Percentiles rank a stretch among this genome's conserved stretches.
phyloP scores from a whole-genome alignment of 2,113 vertebrate genomes.

The Daubentonia madagascariensis region DNA sequence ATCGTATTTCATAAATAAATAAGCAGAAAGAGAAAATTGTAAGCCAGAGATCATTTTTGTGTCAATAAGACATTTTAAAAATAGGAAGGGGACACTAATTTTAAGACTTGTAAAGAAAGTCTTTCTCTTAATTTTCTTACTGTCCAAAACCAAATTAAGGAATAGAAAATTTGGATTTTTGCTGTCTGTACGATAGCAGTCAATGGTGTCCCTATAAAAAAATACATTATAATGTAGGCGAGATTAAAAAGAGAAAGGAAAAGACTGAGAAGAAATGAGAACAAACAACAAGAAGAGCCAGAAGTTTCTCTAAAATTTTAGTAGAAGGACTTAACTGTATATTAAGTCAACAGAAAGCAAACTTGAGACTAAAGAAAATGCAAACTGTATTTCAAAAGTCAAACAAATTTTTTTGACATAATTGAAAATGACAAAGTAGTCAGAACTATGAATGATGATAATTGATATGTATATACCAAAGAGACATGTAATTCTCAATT shows the following conservation, averaged over 20 bases:
- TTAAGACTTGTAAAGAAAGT: neutral
- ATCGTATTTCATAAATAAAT: neutral
- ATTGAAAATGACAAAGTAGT: neutral
- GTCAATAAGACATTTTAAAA: neutral
- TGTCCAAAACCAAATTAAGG: neutral
- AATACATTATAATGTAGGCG: neutral
- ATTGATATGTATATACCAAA: neutral
- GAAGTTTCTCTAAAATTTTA: neutral
- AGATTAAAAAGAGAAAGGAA: neutral
- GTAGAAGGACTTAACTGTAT: neutral
- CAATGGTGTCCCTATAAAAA: neutral
- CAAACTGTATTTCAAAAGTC: neutral
- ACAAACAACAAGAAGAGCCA: neutral
- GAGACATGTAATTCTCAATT: neutral
- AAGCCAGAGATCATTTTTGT: neutral
- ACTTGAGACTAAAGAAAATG: neutral
- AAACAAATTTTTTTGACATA: neutral
- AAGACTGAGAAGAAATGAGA: neutral
- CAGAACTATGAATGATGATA: neutral
- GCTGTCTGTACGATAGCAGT: neutral
- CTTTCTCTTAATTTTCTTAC: neutral
- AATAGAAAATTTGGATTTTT: neutral
- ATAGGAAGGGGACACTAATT: neutral
- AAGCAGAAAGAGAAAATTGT: neutral
- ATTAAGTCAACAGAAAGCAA: neutral